Evolutionary conservation across 1,140 invertebrate genomes (phyloP), one percentile per base, ranked within the genome.

Genomic region (Saccostrea echinata): DNA sequence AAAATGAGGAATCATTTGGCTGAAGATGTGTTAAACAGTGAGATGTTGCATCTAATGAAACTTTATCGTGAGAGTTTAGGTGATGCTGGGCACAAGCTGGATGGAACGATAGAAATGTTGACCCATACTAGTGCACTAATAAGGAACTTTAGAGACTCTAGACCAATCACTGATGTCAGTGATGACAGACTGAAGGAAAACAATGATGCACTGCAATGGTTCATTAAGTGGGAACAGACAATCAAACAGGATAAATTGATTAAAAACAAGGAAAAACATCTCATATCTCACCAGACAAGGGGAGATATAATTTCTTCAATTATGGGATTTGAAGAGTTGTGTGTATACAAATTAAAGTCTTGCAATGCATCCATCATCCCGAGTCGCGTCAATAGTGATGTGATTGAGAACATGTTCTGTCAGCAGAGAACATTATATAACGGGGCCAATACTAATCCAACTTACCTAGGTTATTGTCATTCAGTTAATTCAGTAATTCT

Each of bases 21-120:
- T n/a, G 64, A 88, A 30, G 64, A 84, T 76, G 52, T 88, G 13
- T n/a, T 85, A 11, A 57, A 88, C 30, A 12, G 16, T 21, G 87
- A 88, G 12, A 85, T 88, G 87, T 27, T 80, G 6, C 61, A 88
- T 64, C 24, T 88, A 12, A 88, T 88, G 87, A 51, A 82, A n/a
- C 21, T 61, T 1, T 85, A 88, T 82, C 6, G 81, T 21, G 30
- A 51, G 35, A 64, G n/a, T 64, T 12, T 82, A 85, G 83, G 61
- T n/a, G 35, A 85, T 18, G 43, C 81, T 33, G 53, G 81, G 12
- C 4, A 16, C 24, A 21, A 64, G 35, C 24, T 88, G 3, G 64
- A 85, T 82, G 33, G 71, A 52, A 68, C 84, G 4, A 33, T 88
- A 35, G 33, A 88, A 43, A 68, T 88, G 3, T 16, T 88, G 12